Evolutionary conservation across 2,888 invertebrate genomes (phyloP).

Genomic region (Rotaria magnacalcarata): DNA sequence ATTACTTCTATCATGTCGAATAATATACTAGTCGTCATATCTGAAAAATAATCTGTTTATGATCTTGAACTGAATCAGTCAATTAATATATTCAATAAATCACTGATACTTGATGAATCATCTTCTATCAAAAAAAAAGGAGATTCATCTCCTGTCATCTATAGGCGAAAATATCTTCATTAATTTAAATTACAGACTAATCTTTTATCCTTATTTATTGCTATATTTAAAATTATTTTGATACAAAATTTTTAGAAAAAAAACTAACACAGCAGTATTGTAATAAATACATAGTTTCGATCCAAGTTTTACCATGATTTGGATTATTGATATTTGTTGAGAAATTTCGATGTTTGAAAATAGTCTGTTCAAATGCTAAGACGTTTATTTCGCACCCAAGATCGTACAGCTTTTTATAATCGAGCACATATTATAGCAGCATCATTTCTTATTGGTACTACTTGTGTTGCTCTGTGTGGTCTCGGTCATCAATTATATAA

Average conservation of each 20-base stretch:
- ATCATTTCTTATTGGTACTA: neutral
- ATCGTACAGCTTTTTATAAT: neutral
- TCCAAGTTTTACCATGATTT: neutral
- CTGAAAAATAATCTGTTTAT: neutral
- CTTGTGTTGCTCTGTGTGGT: neutral
- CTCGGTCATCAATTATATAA: slow-evolving; percentile 23
- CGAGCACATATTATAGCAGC: slow-evolving; percentile 10
- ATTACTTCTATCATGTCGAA: neutral
- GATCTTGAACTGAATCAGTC: neutral
- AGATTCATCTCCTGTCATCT: neutral
- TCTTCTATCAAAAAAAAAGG: neutral
- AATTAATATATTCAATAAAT: neutral
- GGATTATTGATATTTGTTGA: neutral
- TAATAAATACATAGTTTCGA: neutral
- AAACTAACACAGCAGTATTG: neutral
- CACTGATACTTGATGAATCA: neutral
- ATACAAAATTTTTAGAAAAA: neutral
- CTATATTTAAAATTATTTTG: neutral
- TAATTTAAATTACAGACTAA: too few relatives aligned
- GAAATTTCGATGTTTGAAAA: neutral
- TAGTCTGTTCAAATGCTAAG: neutral
- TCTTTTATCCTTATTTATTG: neutral
- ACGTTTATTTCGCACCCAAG: neutral
- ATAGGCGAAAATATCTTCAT: neutral
- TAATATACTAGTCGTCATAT: neutral